These are phyloP conservation scores for Abscondita cerata DNA, from an alignment of 2,888 invertebrate genomes.

Conservation along the genomic window DNA sequence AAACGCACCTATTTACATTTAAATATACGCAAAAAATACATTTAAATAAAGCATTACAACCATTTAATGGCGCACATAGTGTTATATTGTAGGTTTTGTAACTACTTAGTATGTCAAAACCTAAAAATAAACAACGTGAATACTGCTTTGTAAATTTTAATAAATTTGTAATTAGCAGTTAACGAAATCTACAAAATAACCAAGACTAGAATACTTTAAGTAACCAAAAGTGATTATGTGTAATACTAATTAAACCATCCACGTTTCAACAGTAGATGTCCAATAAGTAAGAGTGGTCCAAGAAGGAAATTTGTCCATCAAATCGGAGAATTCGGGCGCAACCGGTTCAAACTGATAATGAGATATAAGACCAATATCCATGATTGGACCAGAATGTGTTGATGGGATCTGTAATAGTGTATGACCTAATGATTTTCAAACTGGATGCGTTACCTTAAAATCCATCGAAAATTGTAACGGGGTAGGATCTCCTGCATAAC, in stretches of 20 bases:
- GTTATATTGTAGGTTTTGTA: too few relatives aligned
- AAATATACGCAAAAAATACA: too few relatives aligned
- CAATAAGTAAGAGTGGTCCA: conserved; percentile 73
- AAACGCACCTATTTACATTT: too few relatives aligned
- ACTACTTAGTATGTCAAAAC: too few relatives aligned
- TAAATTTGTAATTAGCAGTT: not conserved
- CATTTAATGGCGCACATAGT: too few relatives aligned
- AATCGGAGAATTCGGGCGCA: conserved; percentile 61
- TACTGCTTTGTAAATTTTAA: not conserved
- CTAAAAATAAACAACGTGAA: too few relatives aligned
- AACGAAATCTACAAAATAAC: not conserved
- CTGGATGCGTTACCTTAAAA: conserved; percentile 62
- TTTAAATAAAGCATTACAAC: too few relatives aligned
- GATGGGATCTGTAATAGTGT: conserved; percentile 54
- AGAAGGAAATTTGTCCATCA: conserved; percentile 67
- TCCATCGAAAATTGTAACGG: conserved; percentile 68
- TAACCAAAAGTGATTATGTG: conserved; percentile 1
- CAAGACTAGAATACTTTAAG: conserved; percentile 20
- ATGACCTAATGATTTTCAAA: not conserved
- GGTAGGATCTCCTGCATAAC: conserved; percentile 65
- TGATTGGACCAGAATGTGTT: conserved; percentile 56
- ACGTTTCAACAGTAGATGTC: conserved; percentile 74
- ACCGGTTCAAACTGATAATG: conserved; percentile 66
- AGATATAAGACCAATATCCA: conserved; percentile 67
- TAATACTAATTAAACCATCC: conserved; percentile 49